Conservation (phyloP, 2,797 vertebrate genomes). For the Rachycentron canadum region DNA sequence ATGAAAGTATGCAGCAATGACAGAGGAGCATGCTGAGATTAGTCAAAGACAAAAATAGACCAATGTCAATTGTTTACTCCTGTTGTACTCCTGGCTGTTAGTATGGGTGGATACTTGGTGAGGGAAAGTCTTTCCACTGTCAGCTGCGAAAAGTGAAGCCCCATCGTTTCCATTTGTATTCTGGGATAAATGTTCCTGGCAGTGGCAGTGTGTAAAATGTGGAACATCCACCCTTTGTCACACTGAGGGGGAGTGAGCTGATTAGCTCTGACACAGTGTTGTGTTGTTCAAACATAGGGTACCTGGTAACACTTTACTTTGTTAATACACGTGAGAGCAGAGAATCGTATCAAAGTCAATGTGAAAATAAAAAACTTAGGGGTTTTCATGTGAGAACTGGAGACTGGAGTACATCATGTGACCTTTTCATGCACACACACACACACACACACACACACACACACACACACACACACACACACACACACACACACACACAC, state of each 20-base stretch:
- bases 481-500: no score
- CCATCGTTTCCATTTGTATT: slow-evolving; percentile 21
- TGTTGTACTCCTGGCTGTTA: slow-evolving; percentile 29
- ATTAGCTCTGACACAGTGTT: no score
- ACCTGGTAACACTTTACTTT: not conserved
- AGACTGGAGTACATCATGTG: not conserved
- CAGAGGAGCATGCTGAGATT: not conserved
- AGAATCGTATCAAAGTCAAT: not conserved
- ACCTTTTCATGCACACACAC: no score
- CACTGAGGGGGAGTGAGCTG: no score
- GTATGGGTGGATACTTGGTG: slow-evolving; percentile 12
- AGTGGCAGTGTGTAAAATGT: not conserved
- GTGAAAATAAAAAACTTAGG: not conserved
- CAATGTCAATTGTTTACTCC: no score
- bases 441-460: no score
- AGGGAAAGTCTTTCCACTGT: slow-evolving; percentile 24
- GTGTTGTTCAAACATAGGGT: slow-evolving; percentile 6
- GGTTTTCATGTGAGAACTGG: slow-evolving; percentile 10
- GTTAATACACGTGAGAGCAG: not conserved
- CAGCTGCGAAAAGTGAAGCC: slow-evolving; percentile 2
- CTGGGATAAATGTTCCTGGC: slow-evolving; percentile 31
- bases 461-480: no score
- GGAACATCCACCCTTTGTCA: slow-evolving; percentile 23
- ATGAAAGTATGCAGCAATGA: not conserved
- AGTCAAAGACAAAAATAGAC: not conserved